Evolutionary conservation across 1,140 invertebrate genomes (phyloP).

Genomic region (Hirudo medicinalis): DNA sequence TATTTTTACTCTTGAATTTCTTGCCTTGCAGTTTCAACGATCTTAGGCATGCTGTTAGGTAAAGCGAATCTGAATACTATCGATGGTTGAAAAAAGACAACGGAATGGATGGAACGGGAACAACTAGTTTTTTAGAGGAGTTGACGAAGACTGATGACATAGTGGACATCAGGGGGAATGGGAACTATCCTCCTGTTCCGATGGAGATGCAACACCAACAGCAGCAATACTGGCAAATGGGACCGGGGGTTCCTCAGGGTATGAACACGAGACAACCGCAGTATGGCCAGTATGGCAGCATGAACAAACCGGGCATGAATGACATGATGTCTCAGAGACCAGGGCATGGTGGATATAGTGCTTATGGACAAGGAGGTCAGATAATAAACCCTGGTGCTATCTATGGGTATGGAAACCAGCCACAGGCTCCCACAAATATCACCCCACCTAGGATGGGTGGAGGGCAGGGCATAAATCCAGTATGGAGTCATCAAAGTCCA

Average conservation of each 20-base stretch:
- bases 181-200: not conserved
- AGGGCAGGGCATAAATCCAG: not conserved
- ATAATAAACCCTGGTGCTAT: not conserved
- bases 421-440: not conserved
- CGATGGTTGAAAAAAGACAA: no score
- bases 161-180: not conserved
- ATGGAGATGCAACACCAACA: constrained; percentile 3
- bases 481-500: constrained; percentile 7
- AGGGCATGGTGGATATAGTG: not conserved
- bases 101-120: constrained; percentile 4
- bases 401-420: not conserved
- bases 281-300: not conserved
- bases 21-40: no score
- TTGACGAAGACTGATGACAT: constrained; percentile 7
- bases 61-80: no score
- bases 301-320: not conserved
- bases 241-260: not conserved
- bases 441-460: not conserved
- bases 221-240: constrained; percentile 7
- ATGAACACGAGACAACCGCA: constrained; percentile 10
- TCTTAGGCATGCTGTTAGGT: no score
- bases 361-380: constrained; percentile 1
- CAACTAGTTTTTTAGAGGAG: constrained; percentile 7
- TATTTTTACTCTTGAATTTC: no score
- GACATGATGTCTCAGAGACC: constrained; percentile 3